A percentile compares a stretch with the other conserved stretches of the same genome.
These are phyloP conservation scores for Hyles euphorbiae DNA, from an alignment of 1,140 invertebrate genomes.

Conservation along the genomic window DNA sequence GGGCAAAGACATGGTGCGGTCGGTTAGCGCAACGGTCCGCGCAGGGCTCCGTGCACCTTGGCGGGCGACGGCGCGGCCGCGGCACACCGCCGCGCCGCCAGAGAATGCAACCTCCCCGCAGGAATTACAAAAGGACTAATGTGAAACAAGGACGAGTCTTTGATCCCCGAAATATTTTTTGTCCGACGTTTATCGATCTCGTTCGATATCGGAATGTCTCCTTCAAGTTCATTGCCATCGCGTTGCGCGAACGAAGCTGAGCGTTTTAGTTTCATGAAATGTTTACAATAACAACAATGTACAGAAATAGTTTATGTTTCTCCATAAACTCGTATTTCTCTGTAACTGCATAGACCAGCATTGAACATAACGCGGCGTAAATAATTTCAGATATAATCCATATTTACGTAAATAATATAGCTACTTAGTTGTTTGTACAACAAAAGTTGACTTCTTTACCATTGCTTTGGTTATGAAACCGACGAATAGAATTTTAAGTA, in stretches of 20 bases:
- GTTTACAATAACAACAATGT: constrained; percentile 11
- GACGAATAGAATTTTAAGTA: too few species aligned
- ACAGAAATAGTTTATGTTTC: constrained; percentile 4
- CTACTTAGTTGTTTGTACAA: not conserved
- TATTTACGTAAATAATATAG: too few species aligned
- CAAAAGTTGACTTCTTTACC: not conserved
- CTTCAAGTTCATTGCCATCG: constrained; percentile 8
- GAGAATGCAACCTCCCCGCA: constrained; percentile 60
- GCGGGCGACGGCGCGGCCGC: constrained; percentile 18
- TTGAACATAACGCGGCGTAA: too few species aligned
- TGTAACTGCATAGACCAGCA: too few species aligned
- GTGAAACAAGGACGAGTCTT: constrained; percentile 57
- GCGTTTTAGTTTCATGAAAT: not conserved
- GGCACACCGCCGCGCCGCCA: constrained; percentile 6
- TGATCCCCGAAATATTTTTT: constrained; percentile 48
- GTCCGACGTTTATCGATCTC: constrained; percentile 15
- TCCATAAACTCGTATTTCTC: too few species aligned
- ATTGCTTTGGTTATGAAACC: not conserved
- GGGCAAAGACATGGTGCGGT: constrained; percentile 14
- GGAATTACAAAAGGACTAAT: constrained; percentile 59
- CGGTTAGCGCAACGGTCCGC: constrained; percentile 24
- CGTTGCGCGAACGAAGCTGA: not conserved
- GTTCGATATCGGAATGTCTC: constrained; percentile 9
- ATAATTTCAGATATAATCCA: too few species aligned
- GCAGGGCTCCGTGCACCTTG: constrained; percentile 20